Evolutionary conservation across 2,113 vertebrate genomes (phyloP).

Genomic region (Zosterops lateralis): DNA sequence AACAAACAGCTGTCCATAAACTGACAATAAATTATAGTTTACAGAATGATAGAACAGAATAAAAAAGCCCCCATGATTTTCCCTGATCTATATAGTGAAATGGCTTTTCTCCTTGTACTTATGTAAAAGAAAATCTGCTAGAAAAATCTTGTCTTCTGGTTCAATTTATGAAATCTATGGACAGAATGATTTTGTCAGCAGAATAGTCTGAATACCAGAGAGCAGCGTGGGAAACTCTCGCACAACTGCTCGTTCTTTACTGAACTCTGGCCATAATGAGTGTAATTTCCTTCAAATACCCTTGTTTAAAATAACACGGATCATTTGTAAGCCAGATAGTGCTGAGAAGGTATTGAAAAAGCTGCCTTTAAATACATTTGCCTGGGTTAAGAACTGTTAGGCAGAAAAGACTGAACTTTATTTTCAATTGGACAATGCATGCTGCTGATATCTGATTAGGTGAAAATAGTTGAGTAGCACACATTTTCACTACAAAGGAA

Average conservation of each 20-base stretch:
- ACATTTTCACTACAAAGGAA: neutral
- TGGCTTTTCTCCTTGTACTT: neutral
- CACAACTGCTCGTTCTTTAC: neutral
- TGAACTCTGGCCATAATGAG: neutral
- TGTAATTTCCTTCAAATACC: conserved; percentile 38
- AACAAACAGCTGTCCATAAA: neutral
- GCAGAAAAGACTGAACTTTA: neutral
- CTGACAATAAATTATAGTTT: neutral
- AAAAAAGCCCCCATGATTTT: neutral
- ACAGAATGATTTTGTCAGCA: conserved; percentile 15
- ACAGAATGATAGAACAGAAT: neutral
- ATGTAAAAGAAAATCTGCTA: neutral
- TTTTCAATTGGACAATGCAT: neutral
- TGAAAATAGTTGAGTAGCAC: neutral
- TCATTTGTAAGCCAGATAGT: conserved; percentile 8
- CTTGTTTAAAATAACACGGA: conserved; percentile 23
- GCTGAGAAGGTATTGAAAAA: conserved; percentile 15
- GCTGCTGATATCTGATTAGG: neutral
- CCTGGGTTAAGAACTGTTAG: neutral
- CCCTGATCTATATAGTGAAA: neutral
- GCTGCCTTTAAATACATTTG: neutral
- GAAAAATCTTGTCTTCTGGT: neutral
- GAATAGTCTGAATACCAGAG: neutral
- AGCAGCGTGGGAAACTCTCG: conserved; percentile 4
- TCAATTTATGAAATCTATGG: neutral